A percentile compares a stretch with the other conserved stretches of the same genome.
These are phyloP conservation scores for Periplaneta americana DNA, from an alignment of 1,140 invertebrate genomes.

Conservation along the genomic window DNA sequence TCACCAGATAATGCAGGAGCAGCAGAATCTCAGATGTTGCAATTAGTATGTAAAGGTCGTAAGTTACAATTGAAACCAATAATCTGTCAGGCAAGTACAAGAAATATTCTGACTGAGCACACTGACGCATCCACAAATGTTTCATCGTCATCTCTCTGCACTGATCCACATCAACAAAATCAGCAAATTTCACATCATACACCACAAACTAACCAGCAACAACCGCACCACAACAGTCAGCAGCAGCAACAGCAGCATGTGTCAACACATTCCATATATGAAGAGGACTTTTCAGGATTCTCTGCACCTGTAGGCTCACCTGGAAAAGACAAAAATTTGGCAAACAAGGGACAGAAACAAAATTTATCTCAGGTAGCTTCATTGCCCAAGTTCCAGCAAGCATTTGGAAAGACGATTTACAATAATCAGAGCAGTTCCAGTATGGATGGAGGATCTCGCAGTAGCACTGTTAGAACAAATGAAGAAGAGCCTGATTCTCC, in stretches of 20 bases:
- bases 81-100: conserved; percentile 1
- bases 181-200: conserved; percentile 30
- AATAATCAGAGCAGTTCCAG: conserved; percentile 22
- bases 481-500: not conserved
- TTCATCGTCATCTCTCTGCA: not conserved
- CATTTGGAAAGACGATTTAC: conserved; percentile 59
- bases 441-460: conserved; percentile 27
- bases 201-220: conserved; percentile 21
- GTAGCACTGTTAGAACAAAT: conserved; percentile 27
- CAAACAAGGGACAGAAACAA: conserved; percentile 27
- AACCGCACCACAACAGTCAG: not conserved
- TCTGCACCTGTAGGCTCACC: conserved; percentile 29
- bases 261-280: conserved; percentile 1
- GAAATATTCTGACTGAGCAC: not conserved
- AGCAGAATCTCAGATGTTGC: not conserved
- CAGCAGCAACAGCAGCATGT: conserved; percentile 3
- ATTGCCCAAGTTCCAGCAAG: conserved; percentile 73
- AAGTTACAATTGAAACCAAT: conserved; percentile 4
- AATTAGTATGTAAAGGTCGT: not conserved
- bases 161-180: not conserved
- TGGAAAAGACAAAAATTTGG: conserved; percentile 31
- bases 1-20: not conserved
- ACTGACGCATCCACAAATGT: not conserved
- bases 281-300: not conserved
- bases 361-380: conserved; percentile 22